Conservation (phyloP, 2,888 invertebrate genomes). For the Caenorhabditis auriculariae region DNA sequence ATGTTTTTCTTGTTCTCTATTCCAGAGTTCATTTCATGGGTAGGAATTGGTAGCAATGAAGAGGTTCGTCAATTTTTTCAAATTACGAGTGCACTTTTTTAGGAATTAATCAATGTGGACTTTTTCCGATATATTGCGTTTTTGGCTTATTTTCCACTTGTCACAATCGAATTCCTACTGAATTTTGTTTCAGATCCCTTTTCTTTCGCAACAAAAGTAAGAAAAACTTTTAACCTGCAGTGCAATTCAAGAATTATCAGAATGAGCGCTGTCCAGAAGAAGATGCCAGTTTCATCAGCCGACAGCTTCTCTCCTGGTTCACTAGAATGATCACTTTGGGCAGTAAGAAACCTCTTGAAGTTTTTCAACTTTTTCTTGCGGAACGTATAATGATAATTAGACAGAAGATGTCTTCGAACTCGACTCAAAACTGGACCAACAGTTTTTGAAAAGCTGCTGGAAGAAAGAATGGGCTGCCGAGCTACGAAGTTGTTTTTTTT, state of each 20-base stretch:
- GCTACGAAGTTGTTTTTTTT: conserved; percentile 25
- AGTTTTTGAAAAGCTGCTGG: conserved; percentile 48
- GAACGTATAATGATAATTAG: not conserved
- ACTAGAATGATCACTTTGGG: conserved; percentile 45
- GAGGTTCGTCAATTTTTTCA: conserved; percentile 21
- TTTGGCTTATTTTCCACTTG: conserved; percentile 55
- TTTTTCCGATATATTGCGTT: conserved; percentile 52
- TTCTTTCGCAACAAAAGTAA: conserved; percentile 17
- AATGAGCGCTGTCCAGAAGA: conserved; percentile 48
- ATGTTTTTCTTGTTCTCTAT: conserved; percentile 75
- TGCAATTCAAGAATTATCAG: too few relatives aligned
- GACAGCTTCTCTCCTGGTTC: conserved; percentile 56
- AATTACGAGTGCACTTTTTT: conserved; percentile 2
- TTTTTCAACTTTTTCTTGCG: not conserved
- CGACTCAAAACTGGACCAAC: conserved; percentile 43
- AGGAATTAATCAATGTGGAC: conserved; percentile 18
- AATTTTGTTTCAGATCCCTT: conserved; percentile 52
- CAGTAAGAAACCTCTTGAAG: conserved; percentile 42
- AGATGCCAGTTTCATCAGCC: conserved; percentile 52
- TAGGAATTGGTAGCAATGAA: conserved; percentile 48
- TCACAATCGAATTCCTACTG: conserved; percentile 46
- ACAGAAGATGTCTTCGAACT: conserved; percentile 54
- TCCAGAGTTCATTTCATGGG: conserved; percentile 61
- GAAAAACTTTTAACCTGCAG: too few relatives aligned
- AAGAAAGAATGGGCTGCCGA: conserved; percentile 34